Evolutionary conservation across 2,113 vertebrate species (phyloP), one percentile per base, ranked within the genome.

Genomic region (Apistogramma diplotaenia): DNA sequence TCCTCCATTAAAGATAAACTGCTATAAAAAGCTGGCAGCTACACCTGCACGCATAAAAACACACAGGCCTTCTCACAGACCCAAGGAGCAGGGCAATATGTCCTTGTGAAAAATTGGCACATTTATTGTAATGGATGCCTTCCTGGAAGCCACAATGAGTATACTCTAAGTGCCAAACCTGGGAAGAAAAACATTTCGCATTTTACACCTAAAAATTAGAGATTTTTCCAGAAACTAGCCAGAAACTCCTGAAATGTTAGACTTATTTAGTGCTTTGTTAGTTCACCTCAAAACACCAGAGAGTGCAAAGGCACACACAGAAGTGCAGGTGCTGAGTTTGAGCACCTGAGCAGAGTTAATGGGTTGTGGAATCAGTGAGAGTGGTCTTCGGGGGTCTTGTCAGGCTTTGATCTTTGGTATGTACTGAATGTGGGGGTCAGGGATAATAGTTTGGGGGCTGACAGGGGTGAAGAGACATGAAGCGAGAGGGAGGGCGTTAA

Each of bases 381-480:
- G 92, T 87, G 87, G 75, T 87, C 81, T 85, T 85, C 46, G 23
- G 81, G 74, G 83, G 74, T 83, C 81, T 86, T 85, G 85, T 90
- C 81, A 76, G 67, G 79, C 92, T 93, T 92, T 94, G 88, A 93
- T 93, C 92, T 89, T 82, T 88, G 91, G 90, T 91, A 92, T 93
- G 90, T 86, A 73, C 74, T 90, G 87, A 93, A 93, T 89, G 87
- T 90, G 35, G 78, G 88, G 90, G 92, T 93, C 87, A 88, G 87
- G 51, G 85, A 86, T 93, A 92, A 91, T 89, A 90, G 90, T 92
- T 62, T 76, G 73, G 77, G 72, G 85, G 76, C 81, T 87, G 85
- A 25, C 80, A 80, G 78, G 46, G 89, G 56, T 86, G 84, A 90
- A 67, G 81, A 87, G 81, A 90, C 84, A 86, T 88, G 82, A 84